Base-by-base conservation (phyloP, 1,140 invertebrate genomes). In the Drosophila pseudoobscura region DNA sequence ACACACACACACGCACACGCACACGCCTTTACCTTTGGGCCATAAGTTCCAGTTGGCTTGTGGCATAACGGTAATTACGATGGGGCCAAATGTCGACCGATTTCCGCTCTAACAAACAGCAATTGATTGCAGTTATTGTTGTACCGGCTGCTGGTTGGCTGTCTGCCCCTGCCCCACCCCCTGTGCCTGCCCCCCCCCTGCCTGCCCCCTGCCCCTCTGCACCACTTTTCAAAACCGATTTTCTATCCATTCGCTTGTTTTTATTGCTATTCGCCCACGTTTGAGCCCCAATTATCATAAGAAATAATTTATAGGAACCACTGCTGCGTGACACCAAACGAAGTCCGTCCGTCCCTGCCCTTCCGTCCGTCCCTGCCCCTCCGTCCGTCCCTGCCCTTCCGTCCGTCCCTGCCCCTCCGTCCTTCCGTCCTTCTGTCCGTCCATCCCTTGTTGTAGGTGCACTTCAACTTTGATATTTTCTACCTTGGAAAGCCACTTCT, bases 381-480 rank as follows among this genome's bases (percentile, higher is more conserved):
- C 24, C 29, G 31, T 35, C 8, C 31, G 15, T 15, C 15, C 15
- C 15, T 15, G 22, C 22, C 22, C 4, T 0, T 24, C 22, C 17
- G 17, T 17, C 22, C 22, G 24, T 24, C 24, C 24, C 2, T 24
- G 24, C 5, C 24, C 24, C 2, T 24, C 24, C 24, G 24, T 24
- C 24, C 17, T 17, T 17, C 6, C 29, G 31, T 35, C 8, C 31
- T 17, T 17, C 17, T 1, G 29, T 31, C 9, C 8, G 11, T 4
- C 11, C 35, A 0, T 11, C 11, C 11, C 11, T 13, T 7, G 1
- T 44, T 7, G 1, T 44, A 56, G 44, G 54, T 53, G 47, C 57
- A 73, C 75, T 87, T 87, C 78, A 87, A 87, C 78, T 87, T 87
- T 87, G 82, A 87, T 80, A 85, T 85, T 85, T 74, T 82, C 3